Conservation (phyloP, 2,113 vertebrate species). For the Apodemus speciosus region DNA sequence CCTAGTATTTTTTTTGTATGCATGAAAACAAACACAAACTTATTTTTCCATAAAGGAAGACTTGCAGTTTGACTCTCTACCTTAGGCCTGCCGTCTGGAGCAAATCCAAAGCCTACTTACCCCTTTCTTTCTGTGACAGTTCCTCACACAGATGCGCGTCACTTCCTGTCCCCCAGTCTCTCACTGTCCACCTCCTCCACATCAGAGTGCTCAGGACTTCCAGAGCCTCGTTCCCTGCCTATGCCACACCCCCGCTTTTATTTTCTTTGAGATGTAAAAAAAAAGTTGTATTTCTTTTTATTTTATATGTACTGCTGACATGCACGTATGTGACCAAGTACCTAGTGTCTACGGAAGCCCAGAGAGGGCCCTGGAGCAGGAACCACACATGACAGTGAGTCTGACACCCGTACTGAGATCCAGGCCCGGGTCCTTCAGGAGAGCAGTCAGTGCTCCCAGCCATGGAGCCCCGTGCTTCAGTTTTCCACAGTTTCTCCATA, state of each 20-base stretch:
- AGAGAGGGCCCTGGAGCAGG: not conserved
- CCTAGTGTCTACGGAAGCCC: not conserved
- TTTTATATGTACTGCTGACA: not conserved
- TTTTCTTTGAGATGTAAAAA: not conserved
- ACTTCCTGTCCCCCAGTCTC: not conserved
- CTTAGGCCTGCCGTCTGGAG: not conserved
- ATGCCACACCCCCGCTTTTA: not conserved
- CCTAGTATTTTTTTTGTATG: not conserved
- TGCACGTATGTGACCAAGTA: no score
- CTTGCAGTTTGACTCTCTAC: not conserved
- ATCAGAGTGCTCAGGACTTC: not conserved
- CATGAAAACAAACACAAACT: constrained; percentile 21
- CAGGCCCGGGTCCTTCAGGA: not conserved
- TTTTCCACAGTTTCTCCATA: not conserved
- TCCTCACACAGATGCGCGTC: not conserved
- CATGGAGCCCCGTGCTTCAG: not conserved
- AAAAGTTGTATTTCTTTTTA: not conserved
- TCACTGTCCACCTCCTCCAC: not conserved
- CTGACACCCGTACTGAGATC: not conserved
- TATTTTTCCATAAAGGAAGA: constrained; percentile 46
- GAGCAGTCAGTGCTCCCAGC: not conserved
- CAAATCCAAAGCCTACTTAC: constrained; percentile 5
- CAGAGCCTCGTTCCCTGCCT: not conserved
- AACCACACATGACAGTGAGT: not conserved
- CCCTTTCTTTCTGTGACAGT: not conserved